Base-by-base conservation (phyloP, 2,797 vertebrate species). In the Galagoides demidoff region DNA sequence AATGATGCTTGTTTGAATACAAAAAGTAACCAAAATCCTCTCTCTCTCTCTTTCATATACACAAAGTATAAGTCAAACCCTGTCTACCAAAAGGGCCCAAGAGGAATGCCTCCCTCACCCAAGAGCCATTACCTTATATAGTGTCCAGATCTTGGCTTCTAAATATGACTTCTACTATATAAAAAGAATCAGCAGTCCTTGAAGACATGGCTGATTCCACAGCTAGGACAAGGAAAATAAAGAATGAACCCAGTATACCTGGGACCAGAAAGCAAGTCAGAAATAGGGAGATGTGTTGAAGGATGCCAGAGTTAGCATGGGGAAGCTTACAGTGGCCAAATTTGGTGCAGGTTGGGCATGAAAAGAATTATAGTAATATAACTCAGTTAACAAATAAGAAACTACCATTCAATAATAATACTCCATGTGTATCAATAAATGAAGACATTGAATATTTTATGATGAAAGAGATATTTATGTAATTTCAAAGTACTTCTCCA, bases 401-500 rank as follows among this genome's bases (percentile, higher is more conserved):
- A 57, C 5, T 12, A 17, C 19, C 8, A 89, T 52, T 95, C 20
- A 45, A 16, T 90, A 52, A 6, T 43, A 29, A 88, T 43, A 52
- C 49, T 52, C 49, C 49, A 52, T 52, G 31, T 17, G 13, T 19
- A 74, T 66, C 95, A 96, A 68, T 76, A 85, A 78, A 64, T 78
- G 13, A 59, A 70, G 68, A 25, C 9, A 63, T 43, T 85, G 66
- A 91, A 55, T 87, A 19, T 63, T 87, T 82, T 63, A 66, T 82
- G 74, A 94, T 14, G 34, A 93, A 55, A 81, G 8, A 39, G 31
- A 45, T 68, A 55, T 79, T 96, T 89, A 31, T 0, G 4, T 84
- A 86, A 77, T 95, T 92, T 93, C 45, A 83, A 90, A 83, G 31
- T 49, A 61, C 8, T 23, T 81, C 31, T 52, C 52, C 16, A 71